Conservation (phyloP, 92 coral and sea anemone genomes). For the Metridium senile region DNA sequence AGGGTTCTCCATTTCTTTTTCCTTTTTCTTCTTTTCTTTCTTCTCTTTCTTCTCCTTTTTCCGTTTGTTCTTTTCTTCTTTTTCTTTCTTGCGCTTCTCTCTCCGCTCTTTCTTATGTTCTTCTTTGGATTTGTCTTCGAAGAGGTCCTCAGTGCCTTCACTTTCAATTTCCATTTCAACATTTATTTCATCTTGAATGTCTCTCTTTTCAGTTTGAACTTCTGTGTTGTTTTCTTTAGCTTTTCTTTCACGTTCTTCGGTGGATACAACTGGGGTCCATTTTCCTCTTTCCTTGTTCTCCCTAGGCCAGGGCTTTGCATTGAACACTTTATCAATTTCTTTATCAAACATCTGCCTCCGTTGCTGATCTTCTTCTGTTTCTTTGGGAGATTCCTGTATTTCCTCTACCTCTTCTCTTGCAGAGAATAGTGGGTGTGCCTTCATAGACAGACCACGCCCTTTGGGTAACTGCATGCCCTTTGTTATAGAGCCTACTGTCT, state of each 20-base stretch:
- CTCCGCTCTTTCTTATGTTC: slow-evolving; percentile 23
- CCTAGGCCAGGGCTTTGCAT: slow-evolving; percentile 16
- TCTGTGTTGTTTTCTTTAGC: neutral
- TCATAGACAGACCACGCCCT: slow-evolving; percentile 25
- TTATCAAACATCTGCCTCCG: slow-evolving; percentile 11
- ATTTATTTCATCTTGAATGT: neutral
- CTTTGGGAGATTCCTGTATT: slow-evolving; percentile 21
- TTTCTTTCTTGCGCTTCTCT: slow-evolving; percentile 18
- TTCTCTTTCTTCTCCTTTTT: slow-evolving; percentile 47
- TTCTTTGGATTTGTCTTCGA: slow-evolving; percentile 19
- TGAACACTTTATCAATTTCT: slow-evolving; percentile 48
- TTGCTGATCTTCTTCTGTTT: slow-evolving; percentile 13
- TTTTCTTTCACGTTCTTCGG: neutral
- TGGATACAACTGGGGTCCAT: slow-evolving; percentile 20
- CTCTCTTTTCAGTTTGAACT: neutral
- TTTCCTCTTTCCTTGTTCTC: slow-evolving; percentile 11
- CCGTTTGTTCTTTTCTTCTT: slow-evolving; percentile 23
- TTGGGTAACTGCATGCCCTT: slow-evolving; percentile 19
- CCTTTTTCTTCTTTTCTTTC: slow-evolving; percentile 53
- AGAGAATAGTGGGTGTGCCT: slow-evolving; percentile 27
- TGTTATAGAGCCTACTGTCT: slow-evolving; percentile 3
- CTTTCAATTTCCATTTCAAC: neutral
- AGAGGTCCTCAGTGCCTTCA: neutral
- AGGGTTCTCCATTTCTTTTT: slow-evolving; percentile 41
- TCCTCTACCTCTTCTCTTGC: slow-evolving; percentile 22